These are phyloP conservation scores for Silurus glanis DNA, from an alignment of 2,113 vertebrate species.

Conservation along the genomic window DNA sequence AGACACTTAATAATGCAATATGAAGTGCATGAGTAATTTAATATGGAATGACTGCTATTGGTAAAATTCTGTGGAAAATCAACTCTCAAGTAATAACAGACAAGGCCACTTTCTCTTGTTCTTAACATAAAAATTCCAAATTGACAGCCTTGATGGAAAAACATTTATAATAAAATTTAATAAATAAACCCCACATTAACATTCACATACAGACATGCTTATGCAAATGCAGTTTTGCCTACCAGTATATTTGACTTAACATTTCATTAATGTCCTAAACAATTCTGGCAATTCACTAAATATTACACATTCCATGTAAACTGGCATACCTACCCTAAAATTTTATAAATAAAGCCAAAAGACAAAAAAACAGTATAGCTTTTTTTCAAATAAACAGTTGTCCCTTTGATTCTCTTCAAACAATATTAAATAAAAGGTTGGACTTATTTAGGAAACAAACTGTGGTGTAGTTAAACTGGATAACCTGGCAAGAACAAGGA, in stretches of 20 bases:
- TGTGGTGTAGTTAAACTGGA: background rate
- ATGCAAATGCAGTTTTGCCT: too few relatives aligned
- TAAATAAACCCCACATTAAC: too few relatives aligned
- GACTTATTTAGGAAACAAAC: background rate
- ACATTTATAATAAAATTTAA: too few relatives aligned
- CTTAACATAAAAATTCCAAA: too few relatives aligned
- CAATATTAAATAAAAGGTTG: background rate
- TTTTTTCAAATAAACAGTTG: background rate
- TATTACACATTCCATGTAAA: background rate
- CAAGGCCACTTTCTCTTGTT: too few relatives aligned
- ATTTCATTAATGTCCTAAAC: too few relatives aligned
- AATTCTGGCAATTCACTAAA: background rate
- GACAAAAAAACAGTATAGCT: too few relatives aligned
- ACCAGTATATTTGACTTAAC: too few relatives aligned
- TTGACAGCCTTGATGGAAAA: too few relatives aligned
- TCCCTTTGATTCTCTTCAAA: background rate
- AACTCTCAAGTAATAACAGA: background rate
- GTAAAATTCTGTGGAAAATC: background rate
- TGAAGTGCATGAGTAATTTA: background rate
- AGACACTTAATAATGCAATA: too few relatives aligned
- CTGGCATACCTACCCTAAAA: background rate
- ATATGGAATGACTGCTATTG: background rate
- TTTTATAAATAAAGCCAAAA: too few relatives aligned
- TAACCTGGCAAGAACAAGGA: background rate
- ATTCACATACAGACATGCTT: too few relatives aligned